Conservation (phyloP, 1,140 invertebrate genomes). For the Nasonia vitripennis region DNA sequence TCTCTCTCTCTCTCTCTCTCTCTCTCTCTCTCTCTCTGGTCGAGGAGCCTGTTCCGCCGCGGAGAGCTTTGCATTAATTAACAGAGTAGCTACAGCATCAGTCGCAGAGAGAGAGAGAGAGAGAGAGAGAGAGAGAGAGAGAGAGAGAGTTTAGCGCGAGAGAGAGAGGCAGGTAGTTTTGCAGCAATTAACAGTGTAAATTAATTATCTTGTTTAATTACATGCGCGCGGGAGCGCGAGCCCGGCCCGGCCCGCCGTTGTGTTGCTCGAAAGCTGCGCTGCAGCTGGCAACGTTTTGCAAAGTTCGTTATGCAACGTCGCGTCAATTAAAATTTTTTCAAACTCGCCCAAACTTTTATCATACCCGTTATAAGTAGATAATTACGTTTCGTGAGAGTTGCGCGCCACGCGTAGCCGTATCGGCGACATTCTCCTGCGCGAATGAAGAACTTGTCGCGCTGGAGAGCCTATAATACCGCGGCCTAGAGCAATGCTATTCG, state of each 20-base stretch:
- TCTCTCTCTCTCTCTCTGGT: background rate
- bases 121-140: too few relatives aligned
- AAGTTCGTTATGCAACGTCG: background rate
- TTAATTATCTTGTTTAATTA: conserved; percentile 22
- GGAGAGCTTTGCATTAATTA: conserved; percentile 36
- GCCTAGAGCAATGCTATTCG: background rate
- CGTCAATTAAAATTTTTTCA: background rate
- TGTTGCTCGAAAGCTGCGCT: background rate
- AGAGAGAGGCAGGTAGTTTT: background rate
- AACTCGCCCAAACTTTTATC: background rate
- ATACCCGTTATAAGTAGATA: too few relatives aligned
- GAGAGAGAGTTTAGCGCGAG: conserved; percentile 18
- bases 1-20: too few relatives aligned
- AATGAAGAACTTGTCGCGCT: background rate
- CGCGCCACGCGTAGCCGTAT: background rate
- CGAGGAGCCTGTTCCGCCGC: background rate
- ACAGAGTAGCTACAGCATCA: background rate
- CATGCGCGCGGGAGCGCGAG: background rate
- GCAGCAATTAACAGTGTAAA: conserved; percentile 41
- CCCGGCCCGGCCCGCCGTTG: background rate
- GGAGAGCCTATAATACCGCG: too few relatives aligned
- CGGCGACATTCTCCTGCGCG: conserved; percentile 1
- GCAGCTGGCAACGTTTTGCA: background rate
- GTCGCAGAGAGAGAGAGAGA: too few relatives aligned
- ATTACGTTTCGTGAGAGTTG: too few relatives aligned